Evolutionary conservation across 2,888 invertebrate genomes (phyloP), one percentile per base, ranked within the genome.

Genomic region (Oasisia sp.): DNA sequence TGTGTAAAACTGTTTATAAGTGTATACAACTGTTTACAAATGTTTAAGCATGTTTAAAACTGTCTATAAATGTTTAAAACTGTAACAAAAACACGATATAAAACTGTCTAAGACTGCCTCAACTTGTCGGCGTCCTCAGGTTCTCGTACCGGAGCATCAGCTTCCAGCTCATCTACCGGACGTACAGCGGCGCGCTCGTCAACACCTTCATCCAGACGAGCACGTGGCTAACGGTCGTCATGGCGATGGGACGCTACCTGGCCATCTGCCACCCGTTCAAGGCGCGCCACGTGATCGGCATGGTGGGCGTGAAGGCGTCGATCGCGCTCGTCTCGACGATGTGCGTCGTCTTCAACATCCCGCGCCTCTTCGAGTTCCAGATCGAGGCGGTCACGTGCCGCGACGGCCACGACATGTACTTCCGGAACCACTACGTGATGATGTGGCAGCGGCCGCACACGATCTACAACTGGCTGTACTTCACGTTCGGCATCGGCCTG

Each of bases 181-280:
- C 95, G 89, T 95, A 95, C 93, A 94, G 94, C 38, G 93, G 94
- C 12, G 95, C 95, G 7, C 93, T 96, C 89, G 95, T 96, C 92
- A 96, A 96, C 93, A 94, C 95, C 9, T 95, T 96, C 92, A 95
- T 96, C 97, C 97, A 98, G 89, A 97, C 97, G 11, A 98, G 98
- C 92, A 98, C 98, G 4, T 97, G 98, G 97, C 97, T 98, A 97
- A 97, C 98, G 19, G 96, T 98, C 91, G 97, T 98, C 14, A 97
- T 98, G 94, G 98, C 98, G 38, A 97, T 98, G 93, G 98, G 98
- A 95, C 97, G 98, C 91, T 98, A 97, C 96, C 97, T 98, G 56
- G 98, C 98, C 93, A 98, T 98, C 8, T 98, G 98, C 94, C 97
- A 97, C 96, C 98, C 98, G 11, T 97, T 97, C 19, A 97, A 97